These are phyloP conservation scores for Myrmecophaga tridactyla DNA, from an alignment of 2,113 vertebrate genomes.

Conservation along the genomic window DNA sequence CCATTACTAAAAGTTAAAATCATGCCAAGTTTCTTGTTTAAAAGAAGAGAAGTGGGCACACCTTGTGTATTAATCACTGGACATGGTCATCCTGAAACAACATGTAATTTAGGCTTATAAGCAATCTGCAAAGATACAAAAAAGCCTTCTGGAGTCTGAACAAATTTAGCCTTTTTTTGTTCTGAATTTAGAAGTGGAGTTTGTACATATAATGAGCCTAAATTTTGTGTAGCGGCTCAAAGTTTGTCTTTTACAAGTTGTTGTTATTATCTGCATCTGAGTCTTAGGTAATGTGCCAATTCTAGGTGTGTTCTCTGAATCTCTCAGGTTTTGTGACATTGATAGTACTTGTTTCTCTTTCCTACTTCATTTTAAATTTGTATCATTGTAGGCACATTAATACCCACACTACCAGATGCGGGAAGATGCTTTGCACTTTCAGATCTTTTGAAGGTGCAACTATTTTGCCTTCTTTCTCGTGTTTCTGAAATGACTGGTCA, in stretches of 20 bases:
- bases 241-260: constrained; percentile 89
- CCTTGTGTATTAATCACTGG: constrained; percentile 63
- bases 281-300: constrained; percentile 86
- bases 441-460: constrained; percentile 71
- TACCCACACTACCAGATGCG: constrained; percentile 58
- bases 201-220: constrained; percentile 59
- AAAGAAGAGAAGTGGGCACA: constrained; percentile 78
- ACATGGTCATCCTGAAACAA: constrained; percentile 79
- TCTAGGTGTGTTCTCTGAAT: constrained; percentile 64
- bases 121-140: constrained; percentile 84
- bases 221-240: constrained; percentile 74
- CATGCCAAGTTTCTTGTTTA: constrained; percentile 85
- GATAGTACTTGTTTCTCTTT: constrained; percentile 70
- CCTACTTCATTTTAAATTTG: constrained; percentile 55
- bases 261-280: constrained; percentile 87
- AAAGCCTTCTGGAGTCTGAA: constrained; percentile 79
- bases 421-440: constrained; percentile 45
- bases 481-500: constrained; percentile 73
- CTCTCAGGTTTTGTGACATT: constrained; percentile 63
- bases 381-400: constrained; percentile 62
- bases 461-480: constrained; percentile 54
- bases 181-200: constrained; percentile 84
- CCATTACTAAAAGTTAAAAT: constrained; percentile 81
- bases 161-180: constrained; percentile 83
- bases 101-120: constrained; percentile 80